A percentile compares a stretch with the other conserved stretches of the same genome.
These are phyloP conservation scores for Xanthia togata DNA, from an alignment of 2,888 invertebrate genomes.

Conservation along the genomic window DNA sequence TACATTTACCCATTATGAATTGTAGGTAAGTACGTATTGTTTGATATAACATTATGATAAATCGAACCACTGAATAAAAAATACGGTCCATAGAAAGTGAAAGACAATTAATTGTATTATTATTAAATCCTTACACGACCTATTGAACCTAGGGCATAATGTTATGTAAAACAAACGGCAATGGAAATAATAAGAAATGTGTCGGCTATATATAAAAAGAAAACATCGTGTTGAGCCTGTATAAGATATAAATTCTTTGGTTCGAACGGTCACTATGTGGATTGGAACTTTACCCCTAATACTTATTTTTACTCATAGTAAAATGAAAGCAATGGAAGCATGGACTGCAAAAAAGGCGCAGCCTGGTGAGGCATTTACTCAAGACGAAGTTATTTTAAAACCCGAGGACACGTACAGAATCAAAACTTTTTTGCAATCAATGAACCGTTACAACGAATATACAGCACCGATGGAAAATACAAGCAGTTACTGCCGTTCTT, in stretches of 20 bases:
- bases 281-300: slow-evolving; percentile 20
- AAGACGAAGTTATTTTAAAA: slow-evolving; percentile 25
- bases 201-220: slow-evolving; percentile 44
- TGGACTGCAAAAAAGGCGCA: slow-evolving; percentile 2
- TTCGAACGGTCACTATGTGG: slow-evolving; percentile 39
- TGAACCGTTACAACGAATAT: neutral
- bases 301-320: slow-evolving; percentile 36
- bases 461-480: slow-evolving; percentile 28
- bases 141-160: slow-evolving; percentile 29
- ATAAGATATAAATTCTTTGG: slow-evolving; percentile 3
- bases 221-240: neutral
- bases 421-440: slow-evolving; percentile 34
- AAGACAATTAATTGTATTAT: slow-evolving; percentile 40
- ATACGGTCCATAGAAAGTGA: slow-evolving; percentile 20
- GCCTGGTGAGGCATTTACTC: neutral
- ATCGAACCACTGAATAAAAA: neutral
- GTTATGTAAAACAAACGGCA: slow-evolving; percentile 34
- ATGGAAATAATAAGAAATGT: slow-evolving; percentile 22
- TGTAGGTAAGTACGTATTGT: neutral
- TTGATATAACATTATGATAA: neutral
- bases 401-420: slow-evolving; percentile 41
- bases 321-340: slow-evolving; percentile 5
- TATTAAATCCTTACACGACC: slow-evolving; percentile 16
- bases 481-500: slow-evolving; percentile 66
- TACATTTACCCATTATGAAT: neutral